Percentiles rank a stretch among this genome's conserved stretches.
These are phyloP conservation scores for Bos javanicus DNA, from an alignment of 2,113 vertebrate genomes.

Conservation along the genomic window DNA sequence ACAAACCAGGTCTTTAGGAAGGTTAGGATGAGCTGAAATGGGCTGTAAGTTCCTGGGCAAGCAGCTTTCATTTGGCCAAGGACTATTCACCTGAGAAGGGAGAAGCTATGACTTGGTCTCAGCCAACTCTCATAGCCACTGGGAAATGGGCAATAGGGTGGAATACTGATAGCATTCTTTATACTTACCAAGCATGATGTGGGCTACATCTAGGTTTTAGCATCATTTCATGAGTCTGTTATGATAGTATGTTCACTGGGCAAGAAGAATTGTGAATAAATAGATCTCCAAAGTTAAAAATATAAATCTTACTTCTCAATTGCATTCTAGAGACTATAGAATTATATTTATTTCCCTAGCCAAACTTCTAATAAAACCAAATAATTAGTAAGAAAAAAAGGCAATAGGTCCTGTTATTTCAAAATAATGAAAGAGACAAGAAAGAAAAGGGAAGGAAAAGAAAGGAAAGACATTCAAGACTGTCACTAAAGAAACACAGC, in stretches of 20 bases:
- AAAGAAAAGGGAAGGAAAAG: too few relatives aligned
- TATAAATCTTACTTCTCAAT: not conserved
- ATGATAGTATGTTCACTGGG: not conserved
- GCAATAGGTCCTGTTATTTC: not conserved
- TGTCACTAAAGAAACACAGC: not conserved
- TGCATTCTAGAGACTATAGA: not conserved
- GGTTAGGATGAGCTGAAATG: not conserved
- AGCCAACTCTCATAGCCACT: not conserved
- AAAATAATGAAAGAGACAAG: not conserved
- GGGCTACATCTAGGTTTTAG: not conserved
- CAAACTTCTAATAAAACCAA: not conserved
- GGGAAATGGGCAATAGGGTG: fast-evolving
- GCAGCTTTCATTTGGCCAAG: not conserved
- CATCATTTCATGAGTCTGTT: not conserved
- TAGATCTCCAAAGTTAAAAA: not conserved
- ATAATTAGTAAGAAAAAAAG: not conserved
- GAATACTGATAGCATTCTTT: not conserved
- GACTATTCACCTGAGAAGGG: not conserved
- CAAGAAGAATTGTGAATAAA: not conserved
- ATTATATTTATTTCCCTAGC: not conserved
- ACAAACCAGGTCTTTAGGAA: not conserved
- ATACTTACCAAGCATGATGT: not conserved
- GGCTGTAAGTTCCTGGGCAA: not conserved
- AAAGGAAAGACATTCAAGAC: not conserved
- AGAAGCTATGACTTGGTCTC: not conserved